Evolutionary conservation across 2,888 invertebrate species (phyloP), one percentile per base, ranked within the genome.

Genomic region (Pelosia muscerda): DNA sequence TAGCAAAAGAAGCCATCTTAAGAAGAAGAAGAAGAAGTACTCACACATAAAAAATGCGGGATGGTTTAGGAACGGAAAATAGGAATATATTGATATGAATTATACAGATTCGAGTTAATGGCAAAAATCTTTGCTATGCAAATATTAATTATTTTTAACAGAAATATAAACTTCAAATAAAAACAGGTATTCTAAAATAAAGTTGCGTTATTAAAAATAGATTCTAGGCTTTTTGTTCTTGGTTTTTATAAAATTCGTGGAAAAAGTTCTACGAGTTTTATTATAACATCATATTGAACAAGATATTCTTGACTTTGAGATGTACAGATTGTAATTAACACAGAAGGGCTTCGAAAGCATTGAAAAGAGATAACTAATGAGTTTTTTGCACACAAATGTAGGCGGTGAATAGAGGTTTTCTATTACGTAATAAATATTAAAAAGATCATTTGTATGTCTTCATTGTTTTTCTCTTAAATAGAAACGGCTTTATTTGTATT

Each of bases 401-500:
- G 19, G 54, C 34, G 19, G 34, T 54, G 54, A 11, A 49, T 62
- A 15, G n/a, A 61, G 26, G 2, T n/a, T 26, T 62, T 62, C 54
- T 54, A 31, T 62, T 54, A 61, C 10, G 31, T 31, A 28, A 62
- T 56, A 49, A 61, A 66, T 55, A 26, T 10, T 15, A 60, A 38
- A 19, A 11, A 34, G 28, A 42, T n/a, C 22, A 19, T 42, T 42
- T 15, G 57, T 64, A n/a, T 64, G 42, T 15, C 19, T 10, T 64
- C 22, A 58, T 42, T 53, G 57, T 66, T 66, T 62, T 66, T 28
- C 56, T 56, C 11, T 25, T n/a, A 19, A n/a, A 66, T n/a, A 42
- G n/a, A 62, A 59, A 56, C 31, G n/a, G n/a, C 28, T n/a, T 38
- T 31, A 61, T 66, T 57, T 57, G 57, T 62, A 66, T 66, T 54